A percentile compares a stretch with the other conserved stretches of the same genome.
phyloP scores from a whole-genome alignment of 1,140 invertebrate genomes.

The Ericerus pela region DNA sequence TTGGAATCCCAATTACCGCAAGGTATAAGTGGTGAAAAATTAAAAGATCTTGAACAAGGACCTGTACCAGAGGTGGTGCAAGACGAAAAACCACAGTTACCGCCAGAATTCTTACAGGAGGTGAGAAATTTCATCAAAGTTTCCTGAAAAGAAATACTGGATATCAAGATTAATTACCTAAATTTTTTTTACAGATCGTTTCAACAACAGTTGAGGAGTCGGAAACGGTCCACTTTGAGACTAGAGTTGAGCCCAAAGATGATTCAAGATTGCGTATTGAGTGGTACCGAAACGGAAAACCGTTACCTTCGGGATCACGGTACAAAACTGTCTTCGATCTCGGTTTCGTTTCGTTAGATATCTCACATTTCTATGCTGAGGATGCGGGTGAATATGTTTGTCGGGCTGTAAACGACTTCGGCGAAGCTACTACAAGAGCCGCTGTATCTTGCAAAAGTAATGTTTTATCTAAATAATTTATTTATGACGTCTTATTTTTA shows the following conservation, averaged over 20 bases:
- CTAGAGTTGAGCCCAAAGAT: constrained; percentile 82
- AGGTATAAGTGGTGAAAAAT: constrained; percentile 79
- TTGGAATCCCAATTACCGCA: constrained; percentile 82
- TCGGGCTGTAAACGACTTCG: constrained; percentile 69
- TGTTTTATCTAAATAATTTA: constrained; percentile 22
- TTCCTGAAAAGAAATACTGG: neutral
- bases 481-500: neutral
- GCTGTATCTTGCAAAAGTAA: constrained; percentile 72
- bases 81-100: constrained; percentile 49
- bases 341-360: constrained; percentile 87
- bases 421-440: constrained; percentile 72
- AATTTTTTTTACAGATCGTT: constrained; percentile 40
- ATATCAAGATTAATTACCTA: neutral
- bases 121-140: constrained; percentile 23
- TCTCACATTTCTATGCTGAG: constrained; percentile 81
- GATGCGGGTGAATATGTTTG: constrained; percentile 89
- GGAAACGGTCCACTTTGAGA: constrained; percentile 86
- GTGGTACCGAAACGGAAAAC: constrained; percentile 85
- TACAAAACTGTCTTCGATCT: constrained; percentile 86
- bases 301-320: constrained; percentile 72
- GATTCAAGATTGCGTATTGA: constrained; percentile 83
- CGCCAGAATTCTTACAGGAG: constrained; percentile 70
- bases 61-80: constrained; percentile 48
- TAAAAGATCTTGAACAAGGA: constrained; percentile 82
- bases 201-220: constrained; percentile 70